Evolutionary conservation across 2,888 invertebrate genomes (phyloP), one percentile per base, ranked within the genome.

Genomic region (Pherbina coryleti): DNA sequence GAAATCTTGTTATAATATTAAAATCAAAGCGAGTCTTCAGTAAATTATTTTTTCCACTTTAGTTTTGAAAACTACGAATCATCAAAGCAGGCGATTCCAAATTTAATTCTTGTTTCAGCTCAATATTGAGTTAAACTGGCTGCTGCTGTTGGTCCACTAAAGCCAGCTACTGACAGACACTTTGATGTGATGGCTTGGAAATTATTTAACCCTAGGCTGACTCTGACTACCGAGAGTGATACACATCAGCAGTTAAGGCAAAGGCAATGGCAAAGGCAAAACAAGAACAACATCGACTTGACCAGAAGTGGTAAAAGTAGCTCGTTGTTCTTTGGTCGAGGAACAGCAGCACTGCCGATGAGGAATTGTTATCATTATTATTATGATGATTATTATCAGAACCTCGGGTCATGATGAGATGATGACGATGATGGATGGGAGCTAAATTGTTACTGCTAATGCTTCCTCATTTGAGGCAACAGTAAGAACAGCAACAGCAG

Each of bases 331-430:
- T 22, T 55, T 55, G 55, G 14, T 44, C 44, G 31, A 31, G n/a
- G 11, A 22, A 19, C 9, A n/a, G n/a, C 22, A 25, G 44, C 17
- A 51, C n/a, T n/a, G 17, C 11, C 31, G 8, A 19, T 28, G 17
- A 25, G 8, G 66, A 75, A 66, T 67, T 34, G 66, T 75, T 75
- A 67, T 67, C 67, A 34, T 75, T 75, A 67, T 75, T 66, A 75
- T 75, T 75, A 75, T 37, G 75, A 75, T 75, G 75, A 75, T 75
- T 67, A 75, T 75, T 75, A 75, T 75, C 75, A 75, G 37, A 67
- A 67, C 75, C 75, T 34, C 66, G n/a, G 67, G 67, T 55, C 75
- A 75, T 75, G 75, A 19, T 34, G 64, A 37, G 67, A 67, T 37
- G 75, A 67, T 67, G 66, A 55, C 67, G 75, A n/a, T 75, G 75